Base-by-base conservation (phyloP, 2,888 invertebrate genomes). In the Troglohyphantes excavatus region DNA sequence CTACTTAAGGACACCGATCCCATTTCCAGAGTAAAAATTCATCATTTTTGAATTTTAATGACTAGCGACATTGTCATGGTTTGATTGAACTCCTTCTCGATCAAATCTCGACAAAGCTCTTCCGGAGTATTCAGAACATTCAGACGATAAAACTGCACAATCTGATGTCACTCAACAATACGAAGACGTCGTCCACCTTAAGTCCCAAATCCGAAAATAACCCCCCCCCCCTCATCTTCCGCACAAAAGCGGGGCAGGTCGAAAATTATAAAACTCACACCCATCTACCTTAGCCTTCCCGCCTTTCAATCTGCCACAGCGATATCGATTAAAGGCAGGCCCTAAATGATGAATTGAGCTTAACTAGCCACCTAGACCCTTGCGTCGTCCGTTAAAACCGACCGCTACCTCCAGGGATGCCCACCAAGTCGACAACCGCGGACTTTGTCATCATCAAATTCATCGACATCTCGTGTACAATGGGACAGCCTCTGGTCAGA, bases 301-400 rank as follows among this genome's bases (percentile, higher is more conserved):
- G 53, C 73, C 88, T 46, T 26, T 19, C 78, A 90, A 90, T 90
- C 83, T 90, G 84, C 78, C 88, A 72, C 46, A 33, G 67, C 63
- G 39, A 53, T 81, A 89, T 89, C 88, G 88, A 89, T 89, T 89
- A 82, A 81, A 88, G 53, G 72, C 73, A 33, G 72, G 78, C 72
- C 79, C 81, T 85, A 90, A 90, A 90, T 90, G 90, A 90, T 90
- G 87, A 90, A 90, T 90, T 78, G 87, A 63, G 70, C 83, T 83
- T 90, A 90, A 90, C 87, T 87, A 83, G 59, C 83, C 82, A 87
- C 90, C 83, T 78, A 79, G 90, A 90, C 90, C 90, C 75, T 78
- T 23, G 23, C 59, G 73, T 72, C 78, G 78, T 90, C 75, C 73
- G 87, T 90, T 87, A 90, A 90, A 53, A 84, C 61, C 79, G 84